Evolutionary conservation across 2,797 vertebrate species (phyloP), one percentile per base, ranked within the genome.

Genomic region (Pseudomugil gertrudae): DNA sequence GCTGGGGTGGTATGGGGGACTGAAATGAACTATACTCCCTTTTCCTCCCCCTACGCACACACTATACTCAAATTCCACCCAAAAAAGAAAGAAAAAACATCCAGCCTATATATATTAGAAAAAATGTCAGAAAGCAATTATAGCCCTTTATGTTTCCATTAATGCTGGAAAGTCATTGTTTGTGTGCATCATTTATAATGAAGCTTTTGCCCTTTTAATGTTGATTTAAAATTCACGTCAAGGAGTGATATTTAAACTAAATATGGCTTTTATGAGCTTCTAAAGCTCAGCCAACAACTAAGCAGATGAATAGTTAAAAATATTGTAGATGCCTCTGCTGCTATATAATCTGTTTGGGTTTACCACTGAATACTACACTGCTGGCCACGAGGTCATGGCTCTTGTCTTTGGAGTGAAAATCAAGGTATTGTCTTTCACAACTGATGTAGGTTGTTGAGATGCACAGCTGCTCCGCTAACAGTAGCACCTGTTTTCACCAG

Each of bases 391-490:
- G 81, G 80, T 88, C 82, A 76, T 17, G 51, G 57, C 80, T 83
- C 67, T 80, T 48, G 74, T 79, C 72, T 78, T 72, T 35, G 48
- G 61, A 80, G 81, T 66, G 77, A 80, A 84, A 86, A 84, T 85
- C 58, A 66, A 65, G 24, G 77, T 86, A 91, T 93, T 91, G 88
- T 90, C 84, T 91, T 91, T 89, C 90, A 84, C 66, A 63, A 83
- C 67, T 66, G 54, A 74, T 76, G 81, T 55, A 54, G 57, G 51
- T 38, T 21, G 66, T 40, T 73, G 36, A 38, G 67, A 74, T 70
- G 65, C 75, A 63, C 87, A 89, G 86, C 88, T 91, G 89, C 62
- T 74, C n/a, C 62, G 61, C 51, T 66, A 82, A 83, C 71, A 65
- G 50, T 1, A 35, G 66, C 87, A 89, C 83, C 88, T 91, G 89